These are phyloP conservation scores for Pharmacophagus antenor DNA, from an alignment of 2,888 invertebrate species.

Conservation along the genomic window DNA sequence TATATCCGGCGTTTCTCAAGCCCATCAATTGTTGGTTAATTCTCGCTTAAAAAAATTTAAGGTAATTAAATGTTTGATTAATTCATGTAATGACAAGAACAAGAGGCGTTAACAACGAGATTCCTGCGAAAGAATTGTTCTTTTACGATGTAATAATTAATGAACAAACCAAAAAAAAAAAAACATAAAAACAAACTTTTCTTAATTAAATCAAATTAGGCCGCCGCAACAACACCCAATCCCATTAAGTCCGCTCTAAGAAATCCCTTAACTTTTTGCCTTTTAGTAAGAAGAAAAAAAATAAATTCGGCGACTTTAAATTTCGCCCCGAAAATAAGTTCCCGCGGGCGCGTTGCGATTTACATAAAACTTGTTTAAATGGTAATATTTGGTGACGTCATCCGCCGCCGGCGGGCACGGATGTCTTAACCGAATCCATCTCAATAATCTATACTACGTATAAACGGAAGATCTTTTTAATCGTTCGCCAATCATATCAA, in stretches of 20 bases:
- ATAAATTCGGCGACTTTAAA: constrained; percentile 68
- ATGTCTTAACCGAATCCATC: constrained; percentile 56
- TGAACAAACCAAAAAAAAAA: constrained; percentile 43
- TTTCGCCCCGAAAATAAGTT: constrained; percentile 71
- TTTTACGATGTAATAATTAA: constrained; percentile 31
- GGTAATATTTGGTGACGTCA: constrained; percentile 79
- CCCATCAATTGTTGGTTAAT: too few relatives aligned
- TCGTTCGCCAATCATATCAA: too few relatives aligned
- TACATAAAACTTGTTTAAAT: constrained; percentile 81
- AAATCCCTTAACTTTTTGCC: constrained; percentile 70
- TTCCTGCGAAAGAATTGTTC: constrained; percentile 25
- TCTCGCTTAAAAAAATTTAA: background rate
- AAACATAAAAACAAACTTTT: too few relatives aligned
- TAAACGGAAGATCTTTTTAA: too few relatives aligned
- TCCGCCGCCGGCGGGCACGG: constrained; percentile 54
- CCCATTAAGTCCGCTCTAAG: constrained; percentile 66
- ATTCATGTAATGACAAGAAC: constrained; percentile 14
- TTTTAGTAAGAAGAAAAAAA: constrained; percentile 64
- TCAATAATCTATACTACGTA: too few relatives aligned
- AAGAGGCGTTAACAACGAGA: constrained; percentile 28
- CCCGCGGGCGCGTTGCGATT: constrained; percentile 63
- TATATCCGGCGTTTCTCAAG: too few relatives aligned
- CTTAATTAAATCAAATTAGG: constrained; percentile 66
- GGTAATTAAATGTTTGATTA: constrained; percentile 1
- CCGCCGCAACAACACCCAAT: constrained; percentile 65